Evolutionary conservation across 2,797 vertebrate genomes (phyloP).

Genomic region (Heliangelus exortis): DNA sequence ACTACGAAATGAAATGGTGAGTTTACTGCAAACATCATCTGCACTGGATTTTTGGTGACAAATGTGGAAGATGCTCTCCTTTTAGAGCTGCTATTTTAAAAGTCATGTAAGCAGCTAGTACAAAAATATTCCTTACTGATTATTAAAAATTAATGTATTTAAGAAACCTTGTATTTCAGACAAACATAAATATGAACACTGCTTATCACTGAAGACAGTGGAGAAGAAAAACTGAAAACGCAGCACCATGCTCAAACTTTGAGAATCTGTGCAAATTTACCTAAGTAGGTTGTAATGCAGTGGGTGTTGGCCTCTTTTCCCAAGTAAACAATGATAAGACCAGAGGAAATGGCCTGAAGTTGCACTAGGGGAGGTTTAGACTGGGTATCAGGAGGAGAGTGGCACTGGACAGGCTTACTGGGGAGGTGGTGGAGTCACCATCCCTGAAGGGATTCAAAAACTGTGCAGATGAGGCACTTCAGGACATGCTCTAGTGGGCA

Average conservation of each 20-base stretch:
- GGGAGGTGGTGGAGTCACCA: no score
- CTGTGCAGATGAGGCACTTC: no score
- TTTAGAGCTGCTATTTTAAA: not conserved
- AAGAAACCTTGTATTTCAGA: not conserved
- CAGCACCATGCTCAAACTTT: not conserved
- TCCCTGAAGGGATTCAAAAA: no score
- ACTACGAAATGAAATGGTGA: not conserved
- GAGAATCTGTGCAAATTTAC: not conserved
- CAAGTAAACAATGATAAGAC: no score
- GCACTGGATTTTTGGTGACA: not conserved
- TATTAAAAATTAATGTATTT: not conserved
- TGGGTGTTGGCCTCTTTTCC: no score
- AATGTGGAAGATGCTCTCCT: not conserved
- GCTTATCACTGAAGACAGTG: not conserved
- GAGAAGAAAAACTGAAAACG: not conserved
- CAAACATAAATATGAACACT: not conserved
- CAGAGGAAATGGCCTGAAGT: no score
- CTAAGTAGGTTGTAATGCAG: no score
- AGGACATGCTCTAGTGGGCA: no score
- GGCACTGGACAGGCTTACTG: no score
- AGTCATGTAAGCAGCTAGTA: not conserved
- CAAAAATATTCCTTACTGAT: not conserved
- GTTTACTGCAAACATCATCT: not conserved
- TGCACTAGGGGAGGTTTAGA: no score
- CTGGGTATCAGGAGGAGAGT: no score